phyloP scores from a whole-genome alignment of 2,797 vertebrate species.

The Acanthurus lineatus region DNA sequence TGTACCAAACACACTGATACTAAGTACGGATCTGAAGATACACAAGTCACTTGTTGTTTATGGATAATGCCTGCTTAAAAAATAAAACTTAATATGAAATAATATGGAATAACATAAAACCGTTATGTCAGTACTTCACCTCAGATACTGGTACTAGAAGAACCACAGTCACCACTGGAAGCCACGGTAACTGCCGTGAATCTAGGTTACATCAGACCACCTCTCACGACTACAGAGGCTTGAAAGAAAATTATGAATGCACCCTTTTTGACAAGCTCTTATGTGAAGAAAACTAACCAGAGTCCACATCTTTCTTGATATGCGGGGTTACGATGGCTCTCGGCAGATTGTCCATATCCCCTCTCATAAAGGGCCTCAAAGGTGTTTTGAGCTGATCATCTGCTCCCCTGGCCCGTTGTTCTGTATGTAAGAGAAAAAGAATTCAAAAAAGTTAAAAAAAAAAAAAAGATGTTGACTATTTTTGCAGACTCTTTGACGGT shows the following conservation, averaged over 20 bases:
- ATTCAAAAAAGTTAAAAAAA: too few relatives aligned
- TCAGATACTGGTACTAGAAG: too few relatives aligned
- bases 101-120: too few relatives aligned
- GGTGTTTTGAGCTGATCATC: slow-evolving; percentile 63
- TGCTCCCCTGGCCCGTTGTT: slow-evolving; percentile 34
- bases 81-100: too few relatives aligned
- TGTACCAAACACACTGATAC: too few relatives aligned
- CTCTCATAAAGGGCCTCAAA: slow-evolving; percentile 13
- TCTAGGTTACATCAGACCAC: not conserved
- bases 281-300: slow-evolving; percentile 52
- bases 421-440: slow-evolving; percentile 43
- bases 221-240: not conserved
- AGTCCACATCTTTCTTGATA: slow-evolving; percentile 16
- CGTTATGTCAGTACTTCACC: too few relatives aligned
- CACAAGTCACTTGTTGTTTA: too few relatives aligned
- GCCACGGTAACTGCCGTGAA: too few relatives aligned
- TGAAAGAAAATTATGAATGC: not conserved
- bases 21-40: too few relatives aligned
- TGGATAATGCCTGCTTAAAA: too few relatives aligned
- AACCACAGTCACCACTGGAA: too few relatives aligned
- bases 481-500: not conserved
- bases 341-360: slow-evolving; percentile 28
- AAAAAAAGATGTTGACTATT: not conserved
- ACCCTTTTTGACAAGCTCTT: too few relatives aligned
- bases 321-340: slow-evolving; percentile 54